phyloP scores from a whole-genome alignment of 1,140 invertebrate genomes.

The Apis florea region DNA sequence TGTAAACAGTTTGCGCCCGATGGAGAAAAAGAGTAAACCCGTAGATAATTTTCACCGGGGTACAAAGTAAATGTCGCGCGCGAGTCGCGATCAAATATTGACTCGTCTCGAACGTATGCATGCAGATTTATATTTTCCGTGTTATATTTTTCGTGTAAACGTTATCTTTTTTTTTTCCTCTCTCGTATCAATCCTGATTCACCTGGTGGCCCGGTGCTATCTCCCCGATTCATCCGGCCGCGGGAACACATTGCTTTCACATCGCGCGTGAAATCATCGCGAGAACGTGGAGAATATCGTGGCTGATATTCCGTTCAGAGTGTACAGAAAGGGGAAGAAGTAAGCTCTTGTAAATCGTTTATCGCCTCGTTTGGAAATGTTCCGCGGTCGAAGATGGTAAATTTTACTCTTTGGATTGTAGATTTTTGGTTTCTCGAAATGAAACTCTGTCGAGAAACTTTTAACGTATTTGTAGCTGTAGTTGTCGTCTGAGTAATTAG shows the following conservation, averaged over 20 bases:
- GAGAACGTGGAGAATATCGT: neutral
- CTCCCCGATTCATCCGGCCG: neutral
- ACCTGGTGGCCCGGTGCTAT: neutral
- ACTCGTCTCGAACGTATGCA: too few species aligned
- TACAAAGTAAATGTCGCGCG: neutral
- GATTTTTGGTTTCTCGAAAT: neutral
- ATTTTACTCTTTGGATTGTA: neutral
- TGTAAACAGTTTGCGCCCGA: neutral
- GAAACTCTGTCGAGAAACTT: too few species aligned
- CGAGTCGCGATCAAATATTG: slow-evolving; percentile 16
- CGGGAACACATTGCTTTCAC: slow-evolving; percentile 7
- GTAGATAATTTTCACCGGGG: neutral
- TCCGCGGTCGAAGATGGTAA: neutral
- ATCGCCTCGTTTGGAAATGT: neutral
- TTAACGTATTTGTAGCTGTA: too few species aligned
- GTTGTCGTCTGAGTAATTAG: too few species aligned
- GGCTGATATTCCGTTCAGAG: neutral
- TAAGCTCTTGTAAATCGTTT: slow-evolving; percentile 11
- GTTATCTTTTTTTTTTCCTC: neutral
- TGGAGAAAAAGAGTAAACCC: neutral
- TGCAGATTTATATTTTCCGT: slow-evolving; percentile 8
- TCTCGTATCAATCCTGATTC: neutral
- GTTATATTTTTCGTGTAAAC: slow-evolving; percentile 1
- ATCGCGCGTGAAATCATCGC: neutral
- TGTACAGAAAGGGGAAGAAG: neutral